Evolutionary conservation across 2,797 vertebrate species (phyloP), one percentile per base, ranked within the genome.

Genomic region (Calcarius lapponicus): DNA sequence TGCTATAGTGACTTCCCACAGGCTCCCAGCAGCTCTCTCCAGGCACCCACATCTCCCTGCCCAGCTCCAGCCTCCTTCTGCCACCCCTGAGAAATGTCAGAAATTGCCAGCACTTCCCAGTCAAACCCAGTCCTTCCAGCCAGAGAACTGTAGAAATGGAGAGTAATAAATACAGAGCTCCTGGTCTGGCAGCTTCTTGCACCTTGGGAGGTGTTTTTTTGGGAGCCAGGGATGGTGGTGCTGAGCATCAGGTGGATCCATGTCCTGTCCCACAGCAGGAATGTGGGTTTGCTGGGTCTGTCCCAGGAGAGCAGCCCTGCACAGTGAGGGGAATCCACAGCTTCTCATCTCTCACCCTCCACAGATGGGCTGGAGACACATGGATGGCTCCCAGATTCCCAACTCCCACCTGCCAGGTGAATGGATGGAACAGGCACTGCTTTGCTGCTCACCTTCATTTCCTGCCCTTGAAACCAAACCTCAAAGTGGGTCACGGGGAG

Each of bases 1-100:
- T 98, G 96, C 98, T 95, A 97, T 97, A 98, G 97, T 96, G 95
- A 98, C 96, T 93, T 97, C 91, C 91, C 86, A 84, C 90, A 79
- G 93, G 76, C 95, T 88, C 81, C 67, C 69, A 92, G 82, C 86
- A 91, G 65, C 19, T 18, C 67, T 92, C 54, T 85, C 82, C 6
- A 38, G 74, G 95, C 80, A 89, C 95, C 78, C 22, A 47, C 83
- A 75, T 28, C 85, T 89, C 84, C 80, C 86, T 78, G 92, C 86
- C 83, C 40, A 2, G 76, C 93, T 93, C 17, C 17, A 89, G 48
- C 58, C 58, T 83, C 92, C 93, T 80, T 66, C 78, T 94, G 80
- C 79, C 80, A 43, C 48, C 10, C 32, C 91, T 61, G 58, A 73
- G 94, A 94, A 94, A 87, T 56, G 20, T 38, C 94, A 96, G 75